These are phyloP conservation scores for Chymomyza procnemis DNA, from an alignment of 2,888 invertebrate species.

Conservation along the genomic window DNA sequence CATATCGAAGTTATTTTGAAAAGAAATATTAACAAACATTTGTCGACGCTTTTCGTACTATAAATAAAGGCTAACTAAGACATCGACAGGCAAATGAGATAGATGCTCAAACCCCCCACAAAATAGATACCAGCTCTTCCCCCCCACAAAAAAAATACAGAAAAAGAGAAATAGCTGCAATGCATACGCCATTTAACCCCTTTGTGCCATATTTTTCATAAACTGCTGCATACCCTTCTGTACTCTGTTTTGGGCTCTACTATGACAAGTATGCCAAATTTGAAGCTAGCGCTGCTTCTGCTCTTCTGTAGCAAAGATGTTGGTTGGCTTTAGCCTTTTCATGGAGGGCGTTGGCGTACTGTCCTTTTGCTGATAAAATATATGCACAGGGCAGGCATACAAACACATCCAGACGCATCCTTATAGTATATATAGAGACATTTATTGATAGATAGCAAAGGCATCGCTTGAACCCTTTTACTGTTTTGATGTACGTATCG, in stretches of 20 bases:
- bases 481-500: slow-evolving; percentile 74
- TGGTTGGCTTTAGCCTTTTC: slow-evolving; percentile 43
- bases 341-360: slow-evolving; percentile 24
- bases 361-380: slow-evolving; percentile 61
- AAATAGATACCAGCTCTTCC: slow-evolving; percentile 31
- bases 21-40: not conserved
- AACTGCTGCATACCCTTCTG: slow-evolving; percentile 31
- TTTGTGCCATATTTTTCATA: slow-evolving; percentile 72
- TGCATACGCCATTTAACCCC: slow-evolving; percentile 73
- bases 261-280: slow-evolving; percentile 58
- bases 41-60: not conserved
- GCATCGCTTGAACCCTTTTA: slow-evolving; percentile 73
- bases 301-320: slow-evolving; percentile 30
- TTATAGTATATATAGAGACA: slow-evolving; percentile 59
- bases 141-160: not conserved
- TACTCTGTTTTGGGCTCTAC: not conserved
- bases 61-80: slow-evolving; percentile 54
- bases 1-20: not conserved
- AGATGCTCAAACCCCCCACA: slow-evolving; percentile 26
- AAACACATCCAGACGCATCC: not conserved
- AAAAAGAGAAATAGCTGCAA: slow-evolving; percentile 63
- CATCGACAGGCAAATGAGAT: slow-evolving; percentile 60
- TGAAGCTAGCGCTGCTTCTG: not conserved
- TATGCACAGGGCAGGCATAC: slow-evolving; percentile 20
- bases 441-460: slow-evolving; percentile 73